These are phyloP conservation scores for Pogona vitticeps DNA, from an alignment of 2,113 vertebrate species.

Conservation along the genomic window DNA sequence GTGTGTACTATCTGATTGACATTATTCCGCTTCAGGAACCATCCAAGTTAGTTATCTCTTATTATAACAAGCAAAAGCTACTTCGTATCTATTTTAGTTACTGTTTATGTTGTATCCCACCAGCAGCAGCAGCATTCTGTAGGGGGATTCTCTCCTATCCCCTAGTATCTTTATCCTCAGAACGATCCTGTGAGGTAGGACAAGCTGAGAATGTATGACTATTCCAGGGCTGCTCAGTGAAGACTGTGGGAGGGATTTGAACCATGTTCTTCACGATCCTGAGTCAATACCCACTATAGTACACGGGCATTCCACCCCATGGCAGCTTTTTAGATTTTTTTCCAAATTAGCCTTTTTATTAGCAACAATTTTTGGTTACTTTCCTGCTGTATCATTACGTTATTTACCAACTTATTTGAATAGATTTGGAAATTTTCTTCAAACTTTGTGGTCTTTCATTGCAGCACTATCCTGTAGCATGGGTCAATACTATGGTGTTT, in stretches of 20 bases:
- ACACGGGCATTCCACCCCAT: too few relatives aligned
- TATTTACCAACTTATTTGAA: background rate
- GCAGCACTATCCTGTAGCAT: constrained; percentile 97
- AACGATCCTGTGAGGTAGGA: too few relatives aligned
- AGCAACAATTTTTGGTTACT: background rate
- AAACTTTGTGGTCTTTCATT: constrained; percentile 33
- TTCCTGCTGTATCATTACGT: background rate
- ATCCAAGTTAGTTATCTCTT: background rate
- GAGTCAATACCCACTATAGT: background rate
- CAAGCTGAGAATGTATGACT: background rate
- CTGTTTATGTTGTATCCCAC: background rate
- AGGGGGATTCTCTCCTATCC: background rate
- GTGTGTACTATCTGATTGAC: background rate
- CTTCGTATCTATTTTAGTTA: background rate
- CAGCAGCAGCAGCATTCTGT: background rate
- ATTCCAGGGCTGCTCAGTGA: background rate
- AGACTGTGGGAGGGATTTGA: too few relatives aligned
- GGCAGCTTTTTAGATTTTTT: background rate
- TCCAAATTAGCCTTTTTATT: background rate
- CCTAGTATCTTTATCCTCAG: too few relatives aligned
- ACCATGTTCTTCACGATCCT: too few relatives aligned
- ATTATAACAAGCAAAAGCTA: background rate
- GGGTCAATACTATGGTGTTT: constrained; percentile 99
- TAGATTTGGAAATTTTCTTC: constrained; percentile 7
- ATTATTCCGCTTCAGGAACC: background rate